Conservation (phyloP, 1,140 invertebrate genomes). For the Eriocheir sinensis region DNA sequence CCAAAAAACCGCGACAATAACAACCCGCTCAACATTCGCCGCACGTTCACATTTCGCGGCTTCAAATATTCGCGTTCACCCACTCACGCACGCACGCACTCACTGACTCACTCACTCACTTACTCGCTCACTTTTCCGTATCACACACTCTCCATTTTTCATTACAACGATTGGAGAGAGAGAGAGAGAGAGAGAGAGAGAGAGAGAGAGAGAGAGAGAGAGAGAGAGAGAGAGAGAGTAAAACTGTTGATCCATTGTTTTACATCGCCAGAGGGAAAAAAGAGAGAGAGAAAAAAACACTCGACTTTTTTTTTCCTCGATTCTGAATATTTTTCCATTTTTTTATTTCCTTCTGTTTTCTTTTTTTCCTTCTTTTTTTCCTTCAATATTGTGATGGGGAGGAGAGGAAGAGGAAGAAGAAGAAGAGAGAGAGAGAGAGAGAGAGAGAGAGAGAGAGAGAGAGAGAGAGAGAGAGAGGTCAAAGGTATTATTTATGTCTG, state of each 20-base stretch:
- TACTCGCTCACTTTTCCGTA: not conserved
- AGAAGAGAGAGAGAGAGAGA: not conserved
- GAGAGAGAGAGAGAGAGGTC: no score
- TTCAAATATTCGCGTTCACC: not conserved
- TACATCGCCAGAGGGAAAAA: not conserved
- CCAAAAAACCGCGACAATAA: not conserved
- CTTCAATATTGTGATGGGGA: not conserved
- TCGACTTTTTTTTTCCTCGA: not conserved
- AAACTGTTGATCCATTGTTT: conserved; percentile 12
- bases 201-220: not conserved
- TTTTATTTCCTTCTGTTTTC: not conserved
- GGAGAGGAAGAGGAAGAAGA: not conserved
- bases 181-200: not conserved
- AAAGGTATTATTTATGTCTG: no score
- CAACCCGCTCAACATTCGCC: not conserved
- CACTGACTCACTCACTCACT: not conserved
- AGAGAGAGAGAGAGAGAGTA: not conserved
- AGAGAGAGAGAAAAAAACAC: not conserved
- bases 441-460: not conserved
- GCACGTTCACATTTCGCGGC: not conserved
- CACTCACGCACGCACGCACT: not conserved
- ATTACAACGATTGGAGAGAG: not conserved
- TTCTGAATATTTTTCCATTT: not conserved
- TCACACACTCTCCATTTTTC: not conserved
- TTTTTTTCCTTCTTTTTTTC: not conserved